phyloP scores from a whole-genome alignment of 1,140 invertebrate species.

The Calliphora vicina region DNA sequence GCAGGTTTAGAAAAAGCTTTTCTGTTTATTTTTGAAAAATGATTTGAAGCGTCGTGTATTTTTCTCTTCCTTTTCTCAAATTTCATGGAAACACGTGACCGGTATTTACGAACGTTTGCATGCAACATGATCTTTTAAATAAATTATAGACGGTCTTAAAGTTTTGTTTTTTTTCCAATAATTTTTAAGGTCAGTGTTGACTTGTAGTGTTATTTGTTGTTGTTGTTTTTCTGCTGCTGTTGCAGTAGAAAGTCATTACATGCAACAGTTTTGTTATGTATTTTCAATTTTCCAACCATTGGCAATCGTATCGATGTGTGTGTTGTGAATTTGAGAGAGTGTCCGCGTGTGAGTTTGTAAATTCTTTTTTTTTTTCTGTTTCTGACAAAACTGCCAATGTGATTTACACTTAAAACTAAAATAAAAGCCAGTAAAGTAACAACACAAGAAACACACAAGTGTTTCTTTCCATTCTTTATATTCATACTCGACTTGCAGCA shows the following conservation, averaged over 20 bases:
- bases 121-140: not conserved
- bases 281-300: not conserved
- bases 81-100: not conserved
- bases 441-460: not conserved
- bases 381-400: not conserved
- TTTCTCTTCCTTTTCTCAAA: not conserved
- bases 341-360: not conserved
- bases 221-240: not conserved
- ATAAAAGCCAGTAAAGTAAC: not conserved
- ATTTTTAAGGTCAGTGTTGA: not conserved
- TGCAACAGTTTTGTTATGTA: not conserved
- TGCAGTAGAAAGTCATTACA: not conserved
- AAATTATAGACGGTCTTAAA: not conserved
- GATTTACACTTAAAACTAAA: constrained; percentile 1
- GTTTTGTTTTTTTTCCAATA: too few relatives aligned
- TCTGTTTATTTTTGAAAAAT: not conserved
- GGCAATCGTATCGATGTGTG: not conserved
- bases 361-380: not conserved
- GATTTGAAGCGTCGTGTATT: not conserved
- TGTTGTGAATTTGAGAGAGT: too few relatives aligned
- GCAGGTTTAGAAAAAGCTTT: not conserved
- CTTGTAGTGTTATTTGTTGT: not conserved
- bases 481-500: too few relatives aligned
- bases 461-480: not conserved
- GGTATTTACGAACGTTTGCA: not conserved